Base-by-base conservation (phyloP, 1,140 invertebrate genomes). In the Paralvinella palmiformis region DNA sequence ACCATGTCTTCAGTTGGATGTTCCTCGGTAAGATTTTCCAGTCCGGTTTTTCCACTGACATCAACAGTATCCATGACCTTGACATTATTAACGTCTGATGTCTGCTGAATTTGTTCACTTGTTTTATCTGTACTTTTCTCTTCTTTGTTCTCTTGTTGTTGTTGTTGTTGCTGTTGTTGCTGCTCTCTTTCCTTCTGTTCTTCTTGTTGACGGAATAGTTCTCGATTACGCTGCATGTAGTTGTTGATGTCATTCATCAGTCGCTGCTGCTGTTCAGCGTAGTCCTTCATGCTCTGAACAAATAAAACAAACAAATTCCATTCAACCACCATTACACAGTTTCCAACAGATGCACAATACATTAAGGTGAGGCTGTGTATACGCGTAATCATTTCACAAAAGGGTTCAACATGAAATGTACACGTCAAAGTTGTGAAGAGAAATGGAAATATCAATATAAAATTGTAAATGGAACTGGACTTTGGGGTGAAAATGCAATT, bases 251-350 rank as follows among this genome's bases (percentile, higher is more conserved):
- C 78, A 27, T 73, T 65, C 29, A 74, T 71, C 32, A 80, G 67
- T 35, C 74, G 68, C 44, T 65, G 71, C 65, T 81, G 79, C 48
- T 80, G 78, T n/a, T 78, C 75, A 36, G 72, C 75, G 70, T 78
- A 81, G 64, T 81, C 79, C 63, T 80, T 81, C 59, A 81, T 71
- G 29, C 74, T 73, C 79, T 80, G 66, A n/a, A 70, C 65, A 35
- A 55, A 41, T 33, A 57, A 52, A 63, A 55, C 44, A 6, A 31
- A 44, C 53, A 29, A 53, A 53, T 33, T 48, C 13, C 6, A 37
- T 35, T n/a, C 1, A n/a, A 5, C 1, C n/a, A n/a, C 44, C n/a
- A n/a, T n/a, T n/a, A n/a, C n/a, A n/a, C n/a, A n/a, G n/a, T n/a
- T n/a, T n/a, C n/a, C n/a, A n/a, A 45, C n/a, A 45, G 44, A 2